Evolutionary conservation across 2,888 invertebrate genomes (phyloP).

Genomic region (Dasysyrphus tricinctus): DNA sequence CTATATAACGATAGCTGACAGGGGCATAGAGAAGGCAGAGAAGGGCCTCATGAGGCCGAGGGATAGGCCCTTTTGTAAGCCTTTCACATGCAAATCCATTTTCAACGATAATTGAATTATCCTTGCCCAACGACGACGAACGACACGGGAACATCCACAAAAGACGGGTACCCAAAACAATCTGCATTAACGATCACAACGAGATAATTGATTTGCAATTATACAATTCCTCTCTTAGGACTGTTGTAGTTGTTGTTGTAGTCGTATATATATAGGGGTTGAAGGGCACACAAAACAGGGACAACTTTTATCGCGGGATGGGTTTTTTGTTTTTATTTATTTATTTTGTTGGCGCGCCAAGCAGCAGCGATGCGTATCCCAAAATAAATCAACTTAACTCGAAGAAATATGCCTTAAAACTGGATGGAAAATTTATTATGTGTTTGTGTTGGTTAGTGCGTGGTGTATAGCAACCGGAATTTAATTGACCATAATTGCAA

Average conservation of each 20-base stretch:
- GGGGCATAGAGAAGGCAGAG: not conserved
- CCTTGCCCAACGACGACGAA: slow-evolving; percentile 37
- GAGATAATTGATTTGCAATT: slow-evolving; percentile 75
- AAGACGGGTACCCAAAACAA: slow-evolving; percentile 53
- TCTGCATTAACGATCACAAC: slow-evolving; percentile 59
- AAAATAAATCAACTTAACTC: slow-evolving; percentile 59
- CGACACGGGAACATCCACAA: slow-evolving; percentile 19
- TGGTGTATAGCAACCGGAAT: slow-evolving; percentile 69
- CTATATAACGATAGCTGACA: not conserved
- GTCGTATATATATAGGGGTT: no score
- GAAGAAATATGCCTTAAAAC: slow-evolving; percentile 40
- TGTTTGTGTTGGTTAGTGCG: slow-evolving; percentile 14
- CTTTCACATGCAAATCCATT: slow-evolving; percentile 65
- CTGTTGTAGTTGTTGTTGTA: not conserved
- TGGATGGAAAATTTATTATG: slow-evolving; percentile 14
- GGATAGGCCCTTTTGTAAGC: slow-evolving; percentile 22
- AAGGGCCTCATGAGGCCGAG: not conserved
- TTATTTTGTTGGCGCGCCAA: slow-evolving; percentile 31
- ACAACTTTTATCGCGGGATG: slow-evolving; percentile 29
- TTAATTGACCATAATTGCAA: slow-evolving; percentile 77
- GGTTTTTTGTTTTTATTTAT: slow-evolving; percentile 24
- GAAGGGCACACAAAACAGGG: not conserved
- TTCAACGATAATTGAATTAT: slow-evolving; percentile 71
- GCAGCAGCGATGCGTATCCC: slow-evolving; percentile 37
- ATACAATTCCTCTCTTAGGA: slow-evolving; percentile 19